Evolutionary conservation across 2,113 vertebrate species (phyloP).

Genomic region (Thamnophis sirtalis): DNA sequence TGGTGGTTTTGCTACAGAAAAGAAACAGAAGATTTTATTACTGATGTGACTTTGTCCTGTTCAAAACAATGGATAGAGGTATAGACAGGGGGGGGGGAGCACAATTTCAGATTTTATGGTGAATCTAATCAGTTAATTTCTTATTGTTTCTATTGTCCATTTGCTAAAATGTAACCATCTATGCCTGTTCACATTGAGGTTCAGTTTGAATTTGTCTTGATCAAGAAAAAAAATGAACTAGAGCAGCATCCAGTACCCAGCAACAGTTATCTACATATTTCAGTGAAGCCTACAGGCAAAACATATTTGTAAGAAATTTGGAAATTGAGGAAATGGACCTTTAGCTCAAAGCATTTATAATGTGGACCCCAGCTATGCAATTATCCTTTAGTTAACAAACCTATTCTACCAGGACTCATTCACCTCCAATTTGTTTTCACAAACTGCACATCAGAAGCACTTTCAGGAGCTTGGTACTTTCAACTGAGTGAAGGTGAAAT

Average conservation of each 20-base stretch:
- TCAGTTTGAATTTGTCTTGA: background rate
- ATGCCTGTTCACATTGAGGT: background rate
- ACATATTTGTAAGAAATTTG: background rate
- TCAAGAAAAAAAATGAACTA: background rate
- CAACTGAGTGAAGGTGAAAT: background rate
- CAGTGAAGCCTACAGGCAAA: background rate
- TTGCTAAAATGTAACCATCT: background rate
- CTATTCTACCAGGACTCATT: background rate
- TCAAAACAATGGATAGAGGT: background rate
- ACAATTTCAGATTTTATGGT: background rate
- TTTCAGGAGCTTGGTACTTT: background rate
- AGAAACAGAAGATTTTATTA: background rate
- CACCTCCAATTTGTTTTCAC: background rate
- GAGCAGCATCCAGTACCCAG: background rate
- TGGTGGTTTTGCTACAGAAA: background rate
- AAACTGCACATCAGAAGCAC: background rate
- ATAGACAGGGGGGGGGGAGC: background rate
- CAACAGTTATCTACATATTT: background rate
- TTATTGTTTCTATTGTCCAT: background rate
- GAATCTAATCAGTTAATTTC: background rate
- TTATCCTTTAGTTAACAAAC: background rate
- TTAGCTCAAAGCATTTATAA: background rate
- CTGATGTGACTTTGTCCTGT: background rate
- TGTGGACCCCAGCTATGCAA: background rate
- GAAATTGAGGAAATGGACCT: background rate